Base-by-base conservation (phyloP, 2,888 invertebrate species). In the Drosophila villosipedis region DNA sequence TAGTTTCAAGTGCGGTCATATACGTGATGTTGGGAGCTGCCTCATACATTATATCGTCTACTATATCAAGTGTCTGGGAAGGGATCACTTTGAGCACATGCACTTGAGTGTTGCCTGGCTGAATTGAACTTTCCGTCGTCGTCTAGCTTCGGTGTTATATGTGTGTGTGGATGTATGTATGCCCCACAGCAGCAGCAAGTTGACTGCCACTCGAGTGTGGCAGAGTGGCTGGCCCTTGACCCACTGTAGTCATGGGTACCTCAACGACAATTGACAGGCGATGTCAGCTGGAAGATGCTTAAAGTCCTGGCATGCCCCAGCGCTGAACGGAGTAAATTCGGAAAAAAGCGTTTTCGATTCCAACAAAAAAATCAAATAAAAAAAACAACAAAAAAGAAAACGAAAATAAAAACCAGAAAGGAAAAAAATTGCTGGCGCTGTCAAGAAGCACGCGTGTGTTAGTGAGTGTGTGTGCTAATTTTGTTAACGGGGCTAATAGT, bases 401-500 rank as follows among this genome's bases (percentile, higher is more conserved):
- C 37, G 55, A 67, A 54, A 50, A 47, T 47, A 47, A 47, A 25
- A 53, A 49, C 16, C 28, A 50, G 19, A 57, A 53, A 53, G 31
- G 47, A 63, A 63, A 55, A 55, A 59, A 53, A 64, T 22, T 52
- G 39, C 53, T 50, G 53, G 41, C 33, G 47, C 58, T 72, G 62
- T 55, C 59, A 66, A 47, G 28, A 19, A 22, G 39, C 41, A 22
- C 54, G 43, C 30, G 47, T 53, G 35, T 59, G 31, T 54, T 10
- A 60, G 50, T 60, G 19, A 52, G 41, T 75, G 68, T 77, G 61
- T 75, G 65, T 66, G 73, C 74, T 72, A 82, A 87, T 89, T 89
- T 89, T 68, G 68, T 82, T 80, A 84, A 76, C 74, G 74, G 78
- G 76, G 80, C 80, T 80, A 84, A 85, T 84, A 82, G 76, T 82